Base-by-base conservation (phyloP, 2,113 vertebrate species). In the Plectropomus leopardus region DNA sequence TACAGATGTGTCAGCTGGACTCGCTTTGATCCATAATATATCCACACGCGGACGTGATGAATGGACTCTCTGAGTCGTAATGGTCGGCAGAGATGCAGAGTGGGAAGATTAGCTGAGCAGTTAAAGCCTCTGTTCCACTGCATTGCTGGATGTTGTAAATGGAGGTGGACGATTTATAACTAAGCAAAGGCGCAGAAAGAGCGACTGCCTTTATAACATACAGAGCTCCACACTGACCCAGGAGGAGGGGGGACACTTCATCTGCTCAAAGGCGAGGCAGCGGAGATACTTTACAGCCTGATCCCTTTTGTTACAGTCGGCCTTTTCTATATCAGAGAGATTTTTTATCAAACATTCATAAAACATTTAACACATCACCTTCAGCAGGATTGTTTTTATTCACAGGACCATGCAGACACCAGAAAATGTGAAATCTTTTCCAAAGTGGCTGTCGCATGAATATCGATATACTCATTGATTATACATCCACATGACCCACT, bases 121-220 rank as follows among this genome's bases (percentile, higher is more conserved):
- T 72, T 86, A 54, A 69, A 80, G 53, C 71, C 19, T 53, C 60
- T 75, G 76, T 73, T 82, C 68, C 58, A n/a, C 71, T 51, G 85
- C 80, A 55, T 69, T 40, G 54, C 58, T 57, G 47, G 75, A 53
- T 15, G 14, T 45, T 70, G 70, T 60, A 66, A 85, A 88, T 76
- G 83, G 74, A 64, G 59, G 65, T 21, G 42, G 65, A 23, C 59
- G 76, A 78, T 88, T 89, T 85, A 81, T 79, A 36, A 47, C 34
- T 4, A 23, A 7, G 24, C 14, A 14, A 55, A 42, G 21, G 21
- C 16, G 1, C n/a, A 16, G 45, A 64, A 50, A 9, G 59, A 51
- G 54, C 1, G 16, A 8, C n/a, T 10, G 19, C 30, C 34, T 26
- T 40, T 15, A 48, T 14, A 19, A 68, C 54, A 69, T 4, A 40